These are phyloP conservation scores for Venusia cambrica DNA, from an alignment of 2,888 invertebrate species.

Conservation along the genomic window DNA sequence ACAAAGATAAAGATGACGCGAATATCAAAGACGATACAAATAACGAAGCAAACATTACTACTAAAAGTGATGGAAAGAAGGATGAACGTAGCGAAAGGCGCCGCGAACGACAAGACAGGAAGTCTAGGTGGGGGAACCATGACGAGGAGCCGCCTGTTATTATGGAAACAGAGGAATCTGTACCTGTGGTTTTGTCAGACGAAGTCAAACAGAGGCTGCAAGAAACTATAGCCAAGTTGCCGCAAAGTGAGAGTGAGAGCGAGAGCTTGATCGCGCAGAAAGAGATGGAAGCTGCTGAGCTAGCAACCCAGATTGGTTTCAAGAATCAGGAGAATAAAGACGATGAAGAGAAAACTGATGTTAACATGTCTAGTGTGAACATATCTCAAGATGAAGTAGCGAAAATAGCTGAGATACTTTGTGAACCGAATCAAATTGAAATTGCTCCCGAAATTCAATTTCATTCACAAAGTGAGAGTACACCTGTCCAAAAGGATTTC, in stretches of 20 bases:
- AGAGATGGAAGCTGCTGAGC: not conserved
- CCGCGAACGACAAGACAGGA: slow-evolving; percentile 48
- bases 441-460: no score
- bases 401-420: no score
- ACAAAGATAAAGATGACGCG: slow-evolving; percentile 20
- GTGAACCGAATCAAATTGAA: no score
- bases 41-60: not conserved
- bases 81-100: slow-evolving; percentile 16
- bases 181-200: slow-evolving; percentile 9
- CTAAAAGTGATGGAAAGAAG: slow-evolving; percentile 3
- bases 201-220: slow-evolving; percentile 15
- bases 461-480: not conserved
- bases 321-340: no score
- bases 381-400: no score
- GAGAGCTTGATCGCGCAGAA: slow-evolving; percentile 1
- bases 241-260: slow-evolving; percentile 12
- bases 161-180: not conserved
- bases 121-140: slow-evolving; percentile 63
- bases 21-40: not conserved
- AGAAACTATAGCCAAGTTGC: slow-evolving; percentile 12
- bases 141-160: not conserved
- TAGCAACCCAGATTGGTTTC: no score
- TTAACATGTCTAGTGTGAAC: no score
- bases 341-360: no score
- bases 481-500: not conserved